Evolutionary conservation across 2,113 vertebrate species (phyloP).

Genomic region (Ictidomys tridecemlineatus): DNA sequence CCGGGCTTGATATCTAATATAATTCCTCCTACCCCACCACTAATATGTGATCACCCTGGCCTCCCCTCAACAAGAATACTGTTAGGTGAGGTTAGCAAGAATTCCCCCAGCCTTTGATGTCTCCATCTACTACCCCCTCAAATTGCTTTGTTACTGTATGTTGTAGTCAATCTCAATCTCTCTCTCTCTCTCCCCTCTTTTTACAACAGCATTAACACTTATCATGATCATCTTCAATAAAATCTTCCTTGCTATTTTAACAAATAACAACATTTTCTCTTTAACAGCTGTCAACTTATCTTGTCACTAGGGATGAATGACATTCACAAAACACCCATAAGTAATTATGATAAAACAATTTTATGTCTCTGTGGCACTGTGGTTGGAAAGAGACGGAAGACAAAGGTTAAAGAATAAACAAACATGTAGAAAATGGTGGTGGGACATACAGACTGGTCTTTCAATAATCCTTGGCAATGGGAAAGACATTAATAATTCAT

Average conservation of each 20-base stretch:
- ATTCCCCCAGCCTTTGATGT: not conserved
- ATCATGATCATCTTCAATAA: not conserved
- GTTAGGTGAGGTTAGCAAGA: not conserved
- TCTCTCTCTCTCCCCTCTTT: not conserved
- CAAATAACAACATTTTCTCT: not conserved
- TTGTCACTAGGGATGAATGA: not conserved
- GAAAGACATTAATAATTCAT: not conserved
- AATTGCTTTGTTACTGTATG: not conserved
- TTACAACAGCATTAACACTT: not conserved
- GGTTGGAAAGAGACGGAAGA: not conserved
- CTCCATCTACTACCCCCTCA: not conserved
- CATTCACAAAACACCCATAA: not conserved
- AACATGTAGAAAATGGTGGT: not conserved
- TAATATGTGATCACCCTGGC: not conserved
- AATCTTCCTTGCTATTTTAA: not conserved
- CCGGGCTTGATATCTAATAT: not conserved
- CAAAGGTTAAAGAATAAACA: not conserved
- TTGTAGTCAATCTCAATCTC: not conserved
- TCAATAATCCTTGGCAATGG: not conserved
- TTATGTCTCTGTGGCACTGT: not conserved
- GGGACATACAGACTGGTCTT: accelerated
- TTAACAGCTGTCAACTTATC: not conserved
- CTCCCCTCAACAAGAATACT: conserved; percentile 9
- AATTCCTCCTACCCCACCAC: not conserved
- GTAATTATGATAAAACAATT: not conserved